These are phyloP conservation scores for Alca torda DNA, from an alignment of 2,797 vertebrate genomes.

Conservation along the genomic window DNA sequence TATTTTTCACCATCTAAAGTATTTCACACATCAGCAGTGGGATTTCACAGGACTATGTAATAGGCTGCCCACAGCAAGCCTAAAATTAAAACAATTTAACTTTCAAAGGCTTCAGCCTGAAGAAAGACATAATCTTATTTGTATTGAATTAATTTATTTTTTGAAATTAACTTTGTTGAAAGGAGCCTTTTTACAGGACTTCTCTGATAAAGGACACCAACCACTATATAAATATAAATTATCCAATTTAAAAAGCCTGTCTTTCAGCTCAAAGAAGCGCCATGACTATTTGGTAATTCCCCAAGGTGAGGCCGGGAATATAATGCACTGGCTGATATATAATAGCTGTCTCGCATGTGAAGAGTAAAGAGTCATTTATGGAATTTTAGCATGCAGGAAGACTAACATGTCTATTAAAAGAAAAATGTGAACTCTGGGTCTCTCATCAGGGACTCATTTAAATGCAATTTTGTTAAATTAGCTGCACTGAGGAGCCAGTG, in stretches of 20 bases:
- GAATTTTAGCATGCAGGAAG: conserved; percentile 73
- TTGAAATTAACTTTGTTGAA: conserved; percentile 23
- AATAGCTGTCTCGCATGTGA: conserved; percentile 71
- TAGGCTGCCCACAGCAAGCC: neutral
- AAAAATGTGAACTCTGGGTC: conserved; percentile 75
- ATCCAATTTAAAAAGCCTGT: conserved; percentile 44
- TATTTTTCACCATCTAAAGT: neutral
- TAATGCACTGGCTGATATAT: conserved; percentile 80
- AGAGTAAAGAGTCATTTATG: conserved; percentile 76
- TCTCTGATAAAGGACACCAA: conserved; percentile 1
- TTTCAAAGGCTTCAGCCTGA: neutral
- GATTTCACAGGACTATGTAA: neutral
- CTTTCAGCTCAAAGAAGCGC: conserved; percentile 45
- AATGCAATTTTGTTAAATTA: conserved; percentile 77
- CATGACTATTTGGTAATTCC: conserved; percentile 66
- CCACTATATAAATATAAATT: conserved; percentile 49
- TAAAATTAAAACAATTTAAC: neutral
- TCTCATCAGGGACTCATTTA: conserved; percentile 77
- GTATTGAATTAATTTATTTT: conserved; percentile 14
- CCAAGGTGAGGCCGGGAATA: conserved; percentile 73
- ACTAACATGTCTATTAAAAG: conserved; percentile 79
- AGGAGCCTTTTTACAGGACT: neutral
- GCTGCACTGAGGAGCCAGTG: conserved; percentile 58
- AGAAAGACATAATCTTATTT: neutral
- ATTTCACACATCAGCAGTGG: neutral